Evolutionary conservation across 2,888 invertebrate species (phyloP), one percentile per base, ranked within the genome.

Genomic region (Aquatica leii): DNA sequence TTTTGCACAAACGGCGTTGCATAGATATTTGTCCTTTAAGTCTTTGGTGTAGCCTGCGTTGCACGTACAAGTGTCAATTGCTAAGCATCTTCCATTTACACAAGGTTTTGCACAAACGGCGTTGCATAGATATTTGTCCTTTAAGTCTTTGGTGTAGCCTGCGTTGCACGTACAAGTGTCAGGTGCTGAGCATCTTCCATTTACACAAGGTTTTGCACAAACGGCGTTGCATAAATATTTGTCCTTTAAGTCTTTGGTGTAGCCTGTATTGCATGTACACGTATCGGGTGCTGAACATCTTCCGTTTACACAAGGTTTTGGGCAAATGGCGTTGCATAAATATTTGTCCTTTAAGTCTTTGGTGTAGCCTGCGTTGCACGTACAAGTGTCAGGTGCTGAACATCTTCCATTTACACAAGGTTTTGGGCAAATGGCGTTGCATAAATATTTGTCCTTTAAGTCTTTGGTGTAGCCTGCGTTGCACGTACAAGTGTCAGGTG

Each of bases 51-150:
- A n/a, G n/a, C n/a, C n/a, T n/a, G n/a, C n/a, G n/a, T n/a, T n/a
- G n/a, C n/a, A n/a, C n/a, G n/a, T n/a, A n/a, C n/a, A n/a, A n/a
- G n/a, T n/a, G n/a, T n/a, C n/a, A n/a, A n/a, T n/a, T n/a, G n/a
- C n/a, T n/a, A n/a, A n/a, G 91, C 92, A 73, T 92, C 92, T 3
- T 83, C 83, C 92, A 93, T 0, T 91, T 91, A n/a, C 85, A 85
- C 0, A 86, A 24, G 24, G 24, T 24, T 24, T 24, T 24, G 24
- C 83, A 71, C 92, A 92, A 66, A 86, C 80, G 1, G 86, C 82
- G 11, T 83, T 75, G 69, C 86, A 86, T 46, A 75, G 72, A 21
- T 21, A 46, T 9, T 58, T 57, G 12, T 53, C 31, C 2, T 24
- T 35, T 17, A 76, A 71, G 58, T 83, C n/a, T n/a, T 21, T 20